Percentiles rank a stretch among this genome's conserved stretches.
Evolutionary conservation across 2,113 vertebrate species (phyloP).

Genomic region (Anarrhichthys ocellatus): DNA sequence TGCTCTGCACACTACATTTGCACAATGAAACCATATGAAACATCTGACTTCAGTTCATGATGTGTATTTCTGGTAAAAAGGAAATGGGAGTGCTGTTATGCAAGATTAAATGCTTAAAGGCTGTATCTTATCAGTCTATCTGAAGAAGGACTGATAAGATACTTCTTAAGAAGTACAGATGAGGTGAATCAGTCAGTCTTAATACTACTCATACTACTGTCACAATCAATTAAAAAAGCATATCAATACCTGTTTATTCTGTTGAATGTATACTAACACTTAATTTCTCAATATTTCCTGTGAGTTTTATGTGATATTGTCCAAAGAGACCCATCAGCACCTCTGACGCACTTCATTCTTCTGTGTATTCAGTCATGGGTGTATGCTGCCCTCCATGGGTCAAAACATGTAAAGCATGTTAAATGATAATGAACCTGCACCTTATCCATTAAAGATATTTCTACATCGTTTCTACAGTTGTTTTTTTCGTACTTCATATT

Average conservation of each 20-base stretch:
- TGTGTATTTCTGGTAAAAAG: constrained; percentile 26
- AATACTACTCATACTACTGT: background rate
- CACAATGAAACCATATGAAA: constrained; percentile 48
- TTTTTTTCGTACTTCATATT: background rate
- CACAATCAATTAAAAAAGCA: background rate
- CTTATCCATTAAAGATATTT: background rate
- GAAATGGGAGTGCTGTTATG: constrained; percentile 35
- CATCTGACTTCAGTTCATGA: constrained; percentile 9
- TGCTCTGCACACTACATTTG: constrained; percentile 30
- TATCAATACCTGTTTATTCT: background rate
- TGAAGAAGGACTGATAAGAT: background rate
- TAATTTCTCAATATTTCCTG: background rate
- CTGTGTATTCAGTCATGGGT: background rate
- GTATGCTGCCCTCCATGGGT: constrained; percentile 55
- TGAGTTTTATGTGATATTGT: background rate
- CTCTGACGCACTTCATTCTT: background rate
- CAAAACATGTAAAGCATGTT: constrained; percentile 18
- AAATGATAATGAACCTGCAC: background rate
- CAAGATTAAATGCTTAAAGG: constrained; percentile 13
- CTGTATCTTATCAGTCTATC: background rate
- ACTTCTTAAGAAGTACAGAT: background rate
- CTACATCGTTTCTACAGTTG: background rate
- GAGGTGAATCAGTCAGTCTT: background rate
- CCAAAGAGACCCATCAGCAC: background rate
- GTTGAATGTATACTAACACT: background rate